These are phyloP conservation scores for Blennius ocellaris DNA, from an alignment of 2,113 vertebrate genomes.

Conservation along the genomic window DNA sequence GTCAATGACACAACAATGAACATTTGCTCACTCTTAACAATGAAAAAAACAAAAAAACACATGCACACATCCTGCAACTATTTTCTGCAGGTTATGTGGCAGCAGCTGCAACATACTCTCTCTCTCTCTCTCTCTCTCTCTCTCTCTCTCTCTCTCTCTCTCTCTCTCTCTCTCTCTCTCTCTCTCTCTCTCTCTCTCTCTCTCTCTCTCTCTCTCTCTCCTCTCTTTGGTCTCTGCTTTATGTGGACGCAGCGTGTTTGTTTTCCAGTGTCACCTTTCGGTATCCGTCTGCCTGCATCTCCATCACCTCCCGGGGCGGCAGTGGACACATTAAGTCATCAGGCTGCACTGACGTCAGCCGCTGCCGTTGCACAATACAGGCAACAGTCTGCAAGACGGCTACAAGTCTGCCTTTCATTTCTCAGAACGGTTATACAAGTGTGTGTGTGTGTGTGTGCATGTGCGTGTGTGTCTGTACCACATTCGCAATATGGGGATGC, in stretches of 20 bases:
- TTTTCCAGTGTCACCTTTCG: conserved; percentile 49
- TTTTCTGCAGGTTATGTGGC: conserved; percentile 8
- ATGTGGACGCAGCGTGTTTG: conserved; percentile 16
- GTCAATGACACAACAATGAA: conserved; percentile 1
- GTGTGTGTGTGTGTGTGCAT: conserved; percentile 8
- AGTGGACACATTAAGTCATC: conserved; percentile 58
- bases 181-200: not conserved
- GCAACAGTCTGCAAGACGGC: conserved; percentile 51
- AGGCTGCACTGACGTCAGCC: conserved; percentile 56
- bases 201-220: not conserved
- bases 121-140: not conserved
- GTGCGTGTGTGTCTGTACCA: not conserved
- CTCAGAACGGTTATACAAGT: conserved; percentile 59
- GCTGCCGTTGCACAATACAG: conserved; percentile 35
- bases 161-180: not conserved
- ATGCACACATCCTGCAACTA: not conserved
- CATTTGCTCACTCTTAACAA: not conserved
- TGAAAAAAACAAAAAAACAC: no score
- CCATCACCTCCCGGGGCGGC: conserved; percentile 31
- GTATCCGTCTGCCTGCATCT: conserved; percentile 10
- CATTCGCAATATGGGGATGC: no score
- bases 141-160: not conserved
- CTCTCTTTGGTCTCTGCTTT: not conserved
- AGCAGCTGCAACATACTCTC: not conserved
- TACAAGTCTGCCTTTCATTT: conserved; percentile 57